A percentile compares a stretch with the other conserved stretches of the same genome.
phyloP scores from a whole-genome alignment of 35 echinoderm and acorn worm genomes.

The Acanthaster planci region DNA sequence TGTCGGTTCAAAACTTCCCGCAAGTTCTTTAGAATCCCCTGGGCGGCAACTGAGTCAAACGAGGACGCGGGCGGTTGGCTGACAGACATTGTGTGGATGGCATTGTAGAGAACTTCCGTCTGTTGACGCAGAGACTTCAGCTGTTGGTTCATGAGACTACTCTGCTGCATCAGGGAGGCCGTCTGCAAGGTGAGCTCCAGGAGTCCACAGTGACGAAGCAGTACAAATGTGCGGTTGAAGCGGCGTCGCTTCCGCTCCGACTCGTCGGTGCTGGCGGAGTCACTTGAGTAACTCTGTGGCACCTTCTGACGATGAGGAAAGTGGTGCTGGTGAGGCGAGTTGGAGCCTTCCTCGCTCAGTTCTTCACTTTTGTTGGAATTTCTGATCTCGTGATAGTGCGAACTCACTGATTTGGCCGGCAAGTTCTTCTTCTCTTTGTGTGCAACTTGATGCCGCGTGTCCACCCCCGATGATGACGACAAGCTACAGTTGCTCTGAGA shows the following conservation, averaged over 20 bases:
- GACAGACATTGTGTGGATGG: constrained; percentile 30
- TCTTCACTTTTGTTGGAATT: background rate
- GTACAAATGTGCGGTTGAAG: constrained; percentile 74
- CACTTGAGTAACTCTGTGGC: background rate
- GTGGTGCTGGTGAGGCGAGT: background rate
- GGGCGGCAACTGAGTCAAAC: background rate
- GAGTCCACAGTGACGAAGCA: constrained; percentile 75
- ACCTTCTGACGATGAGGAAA: background rate
- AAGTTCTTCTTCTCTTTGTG: constrained; percentile 4
- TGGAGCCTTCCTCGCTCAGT: background rate
- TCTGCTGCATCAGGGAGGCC: constrained; percentile 84
- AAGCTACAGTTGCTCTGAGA: background rate
- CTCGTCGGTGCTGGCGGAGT: background rate
- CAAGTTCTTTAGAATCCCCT: background rate
- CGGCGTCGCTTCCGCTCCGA: constrained; percentile 58
- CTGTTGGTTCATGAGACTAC: constrained; percentile 62
- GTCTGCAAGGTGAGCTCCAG: constrained; percentile 92
- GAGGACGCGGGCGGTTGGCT: constrained; percentile 11
- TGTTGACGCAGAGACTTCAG: constrained; percentile 51
- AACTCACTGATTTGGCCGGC: background rate
- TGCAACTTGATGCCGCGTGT: background rate
- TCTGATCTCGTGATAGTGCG: background rate
- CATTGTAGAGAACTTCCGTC: constrained; percentile 45
- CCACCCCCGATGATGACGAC: background rate
- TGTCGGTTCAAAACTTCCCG: background rate